Evolutionary conservation across 2,113 vertebrate genomes (phyloP).

Genomic region (Callospermophilus lateralis): DNA sequence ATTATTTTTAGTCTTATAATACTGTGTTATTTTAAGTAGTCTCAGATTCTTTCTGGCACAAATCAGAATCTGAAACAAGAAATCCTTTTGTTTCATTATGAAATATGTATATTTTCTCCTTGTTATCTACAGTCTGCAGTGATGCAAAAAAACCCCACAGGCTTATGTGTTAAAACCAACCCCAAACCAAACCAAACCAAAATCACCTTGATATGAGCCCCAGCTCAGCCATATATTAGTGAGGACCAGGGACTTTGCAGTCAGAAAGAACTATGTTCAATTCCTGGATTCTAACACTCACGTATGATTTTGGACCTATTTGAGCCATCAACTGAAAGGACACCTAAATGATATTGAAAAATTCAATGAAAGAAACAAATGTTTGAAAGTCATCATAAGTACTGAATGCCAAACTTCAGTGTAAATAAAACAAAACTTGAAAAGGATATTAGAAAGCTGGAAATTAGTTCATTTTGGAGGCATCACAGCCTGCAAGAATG

Average conservation of each 20-base stretch:
- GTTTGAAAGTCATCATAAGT: not conserved
- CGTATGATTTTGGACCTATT: not conserved
- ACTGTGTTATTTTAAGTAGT: not conserved
- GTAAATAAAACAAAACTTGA: not conserved
- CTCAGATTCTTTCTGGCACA: conserved; percentile 47
- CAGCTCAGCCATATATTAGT: not conserved
- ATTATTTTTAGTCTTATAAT: conserved; percentile 10
- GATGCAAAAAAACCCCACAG: not conserved
- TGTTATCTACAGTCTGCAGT: not conserved
- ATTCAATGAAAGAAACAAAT: conserved; percentile 28
- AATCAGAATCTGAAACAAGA: conserved; percentile 1
- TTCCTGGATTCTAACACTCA: not conserved
- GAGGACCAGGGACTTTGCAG: not conserved
- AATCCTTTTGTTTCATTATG: not conserved
- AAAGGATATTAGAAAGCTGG: conserved; percentile 11
- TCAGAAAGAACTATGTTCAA: not conserved
- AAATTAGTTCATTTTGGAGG: not conserved
- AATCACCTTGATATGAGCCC: not conserved
- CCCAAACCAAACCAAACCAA: not conserved
- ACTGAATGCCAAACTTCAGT: not conserved
- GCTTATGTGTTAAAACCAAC: conserved; percentile 38
- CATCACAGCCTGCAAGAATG: not conserved
- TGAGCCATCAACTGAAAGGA: not conserved
- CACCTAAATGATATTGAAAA: not conserved
- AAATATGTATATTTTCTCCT: not conserved